Evolutionary conservation across 30 jellyfish, hydroid and myxozoan genomes (phyloP).

Genomic region (Aurelia sp.): DNA sequence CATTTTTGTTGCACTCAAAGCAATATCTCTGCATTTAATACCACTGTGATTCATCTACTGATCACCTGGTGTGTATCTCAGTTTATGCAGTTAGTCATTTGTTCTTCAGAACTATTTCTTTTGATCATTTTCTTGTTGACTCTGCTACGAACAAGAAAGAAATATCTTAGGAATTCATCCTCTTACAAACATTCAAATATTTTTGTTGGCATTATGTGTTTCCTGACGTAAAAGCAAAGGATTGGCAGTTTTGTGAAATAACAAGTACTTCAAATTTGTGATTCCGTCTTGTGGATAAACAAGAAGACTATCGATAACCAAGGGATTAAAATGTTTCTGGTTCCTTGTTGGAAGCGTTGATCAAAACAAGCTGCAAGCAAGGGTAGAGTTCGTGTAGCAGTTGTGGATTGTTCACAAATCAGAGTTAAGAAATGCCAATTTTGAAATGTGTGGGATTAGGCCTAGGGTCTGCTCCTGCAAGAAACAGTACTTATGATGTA

Average conservation of each 20-base stretch:
- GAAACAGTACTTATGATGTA: background rate
- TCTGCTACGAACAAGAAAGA: background rate
- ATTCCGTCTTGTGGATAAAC: slow-evolving; percentile 3
- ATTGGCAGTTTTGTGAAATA: background rate
- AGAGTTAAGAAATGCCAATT: slow-evolving; percentile 3
- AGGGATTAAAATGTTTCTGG: too few relatives aligned
- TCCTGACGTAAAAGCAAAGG: slow-evolving; percentile 9
- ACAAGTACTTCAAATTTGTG: background rate
- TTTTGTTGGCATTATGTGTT: background rate
- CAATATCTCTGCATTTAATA: too few relatives aligned
- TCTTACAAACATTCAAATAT: background rate
- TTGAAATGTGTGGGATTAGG: slow-evolving; percentile 11
- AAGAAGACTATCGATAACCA: background rate
- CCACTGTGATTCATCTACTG: too few relatives aligned
- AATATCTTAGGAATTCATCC: background rate
- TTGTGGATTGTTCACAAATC: too few relatives aligned
- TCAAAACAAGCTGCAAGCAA: too few relatives aligned
- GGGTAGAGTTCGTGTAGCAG: too few relatives aligned
- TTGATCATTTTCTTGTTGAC: too few relatives aligned
- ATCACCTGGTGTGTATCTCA: too few relatives aligned
- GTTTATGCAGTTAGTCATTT: too few relatives aligned
- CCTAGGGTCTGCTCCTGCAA: background rate
- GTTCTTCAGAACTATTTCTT: too few relatives aligned
- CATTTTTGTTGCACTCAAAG: too few relatives aligned
- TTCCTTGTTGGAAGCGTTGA: too few relatives aligned